Percentiles rank a stretch among this genome's conserved stretches.
Evolutionary conservation across 2,888 invertebrate species (phyloP).

Genomic region (Choristoneura rosaceana): DNA sequence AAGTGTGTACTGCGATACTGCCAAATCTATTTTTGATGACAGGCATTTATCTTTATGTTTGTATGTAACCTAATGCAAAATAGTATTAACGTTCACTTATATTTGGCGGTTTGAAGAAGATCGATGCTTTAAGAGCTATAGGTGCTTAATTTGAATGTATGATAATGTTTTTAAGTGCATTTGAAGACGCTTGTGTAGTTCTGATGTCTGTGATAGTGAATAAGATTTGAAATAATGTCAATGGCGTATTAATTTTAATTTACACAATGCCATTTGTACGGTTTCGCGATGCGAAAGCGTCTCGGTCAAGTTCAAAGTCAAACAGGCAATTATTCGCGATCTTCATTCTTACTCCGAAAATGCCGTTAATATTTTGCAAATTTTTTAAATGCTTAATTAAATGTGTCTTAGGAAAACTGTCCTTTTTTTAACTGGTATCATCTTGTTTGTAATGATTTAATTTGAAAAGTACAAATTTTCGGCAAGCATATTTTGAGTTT

Average conservation of each 20-base stretch:
- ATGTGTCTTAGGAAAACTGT: too few species aligned
- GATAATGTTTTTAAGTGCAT: neutral
- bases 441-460: too few species aligned
- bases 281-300: slow-evolving; percentile 11
- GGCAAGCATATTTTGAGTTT: too few species aligned
- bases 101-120: neutral
- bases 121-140: neutral
- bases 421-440: too few species aligned
- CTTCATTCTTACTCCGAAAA: neutral
- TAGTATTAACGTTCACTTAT: slow-evolving; percentile 1
- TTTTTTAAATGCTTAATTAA: neutral
- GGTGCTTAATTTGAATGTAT: neutral
- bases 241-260: slow-evolving; percentile 12
- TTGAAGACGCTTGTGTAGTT: neutral
- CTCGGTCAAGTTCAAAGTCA: slow-evolving; percentile 34
- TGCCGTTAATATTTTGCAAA: neutral
- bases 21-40: slow-evolving; percentile 43
- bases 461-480: too few species aligned
- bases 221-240: slow-evolving; percentile 14
- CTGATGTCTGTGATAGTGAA: neutral
- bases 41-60: slow-evolving; percentile 21
- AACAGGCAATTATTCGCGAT: slow-evolving; percentile 6
- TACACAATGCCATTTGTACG: slow-evolving; percentile 23
- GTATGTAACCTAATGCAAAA: slow-evolving; percentile 9
- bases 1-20: slow-evolving; percentile 27